phyloP scores from a whole-genome alignment of 2,797 vertebrate species.

The Pseudochirops cupreus region DNA sequence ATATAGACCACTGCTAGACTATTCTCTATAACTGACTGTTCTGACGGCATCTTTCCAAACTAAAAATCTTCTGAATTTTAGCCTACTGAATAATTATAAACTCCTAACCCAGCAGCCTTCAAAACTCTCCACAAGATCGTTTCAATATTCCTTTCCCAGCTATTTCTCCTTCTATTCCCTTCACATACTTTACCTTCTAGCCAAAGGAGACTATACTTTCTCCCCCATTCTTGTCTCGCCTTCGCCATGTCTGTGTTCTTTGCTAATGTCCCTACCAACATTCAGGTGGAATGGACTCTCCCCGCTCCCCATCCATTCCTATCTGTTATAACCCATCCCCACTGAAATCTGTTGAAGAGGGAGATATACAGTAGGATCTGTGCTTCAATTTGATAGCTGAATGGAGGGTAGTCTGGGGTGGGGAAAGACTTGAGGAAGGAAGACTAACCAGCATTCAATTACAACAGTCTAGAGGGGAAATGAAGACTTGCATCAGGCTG shows the following conservation, averaged over 20 bases:
- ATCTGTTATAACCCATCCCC: neutral
- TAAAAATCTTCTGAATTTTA: neutral
- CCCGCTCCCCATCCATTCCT: neutral
- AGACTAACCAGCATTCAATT: neutral
- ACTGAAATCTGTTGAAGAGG: neutral
- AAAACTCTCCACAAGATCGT: neutral
- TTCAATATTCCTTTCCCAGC: neutral
- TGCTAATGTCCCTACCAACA: neutral
- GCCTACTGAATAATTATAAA: neutral
- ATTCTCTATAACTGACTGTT: neutral
- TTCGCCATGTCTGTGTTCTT: neutral
- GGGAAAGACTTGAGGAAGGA: neutral
- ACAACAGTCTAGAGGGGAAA: neutral
- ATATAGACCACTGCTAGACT: neutral
- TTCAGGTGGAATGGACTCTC: neutral
- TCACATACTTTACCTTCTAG: neutral
- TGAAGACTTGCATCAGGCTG: neutral
- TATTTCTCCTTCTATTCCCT: neutral
- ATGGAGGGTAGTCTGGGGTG: neutral
- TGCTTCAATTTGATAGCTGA: neutral
- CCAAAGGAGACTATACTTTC: neutral
- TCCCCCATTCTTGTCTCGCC: neutral
- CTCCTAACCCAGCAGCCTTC: neutral
- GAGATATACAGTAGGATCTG: neutral
- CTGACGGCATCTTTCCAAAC: neutral